Evolutionary conservation across 2,113 vertebrate genomes (phyloP), one percentile per base, ranked within the genome.

Genomic region (Odocoileus virginianus): DNA sequence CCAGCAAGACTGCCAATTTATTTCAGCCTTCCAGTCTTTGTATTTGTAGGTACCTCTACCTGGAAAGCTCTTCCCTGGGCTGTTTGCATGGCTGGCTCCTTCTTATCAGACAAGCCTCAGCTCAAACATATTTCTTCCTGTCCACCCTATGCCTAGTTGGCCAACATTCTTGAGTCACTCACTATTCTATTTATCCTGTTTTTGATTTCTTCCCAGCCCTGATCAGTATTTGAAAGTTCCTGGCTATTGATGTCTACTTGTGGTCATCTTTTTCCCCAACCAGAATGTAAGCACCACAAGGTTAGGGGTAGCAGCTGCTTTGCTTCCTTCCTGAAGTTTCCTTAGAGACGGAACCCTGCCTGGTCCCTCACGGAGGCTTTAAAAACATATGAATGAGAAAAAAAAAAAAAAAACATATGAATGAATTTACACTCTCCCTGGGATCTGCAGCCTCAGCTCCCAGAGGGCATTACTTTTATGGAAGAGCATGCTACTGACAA

Each of bases 261-360:
- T 30, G n/a, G 47, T 43, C 13, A 8, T 64, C 64, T 90, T 15
- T 58, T 86, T 43, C 27, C 36, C 25, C 11, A n/a, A 23, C n/a
- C n/a, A 25, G 9, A 74, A 15, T 43, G 17, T 2, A 78, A 36
- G 21, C 4, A 14, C 23, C 11, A 28, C 0, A 13, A 43, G 47
- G 55, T 33, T 45, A 83, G 45, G 9, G 1, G 7, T 28, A 55
- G 67, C 7, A 33, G 28, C 25, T 93, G 47, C 82, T 92, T 30
- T 84, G 5, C 71, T 55, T 83, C 57, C 10, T 95, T 83, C 47
- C 12, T 93, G 78, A 91, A 55, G 61, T n/a, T 76, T 82, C 54
- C 86, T 50, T 30, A 45, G 76, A 93, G 16, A 7, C 6, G 12
- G 8, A 86, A 19, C 17, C 57, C 11, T 86, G 47, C n/a, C 71